Conservation (phyloP, 2,113 vertebrate species). For the Alouatta palliata region DNA sequence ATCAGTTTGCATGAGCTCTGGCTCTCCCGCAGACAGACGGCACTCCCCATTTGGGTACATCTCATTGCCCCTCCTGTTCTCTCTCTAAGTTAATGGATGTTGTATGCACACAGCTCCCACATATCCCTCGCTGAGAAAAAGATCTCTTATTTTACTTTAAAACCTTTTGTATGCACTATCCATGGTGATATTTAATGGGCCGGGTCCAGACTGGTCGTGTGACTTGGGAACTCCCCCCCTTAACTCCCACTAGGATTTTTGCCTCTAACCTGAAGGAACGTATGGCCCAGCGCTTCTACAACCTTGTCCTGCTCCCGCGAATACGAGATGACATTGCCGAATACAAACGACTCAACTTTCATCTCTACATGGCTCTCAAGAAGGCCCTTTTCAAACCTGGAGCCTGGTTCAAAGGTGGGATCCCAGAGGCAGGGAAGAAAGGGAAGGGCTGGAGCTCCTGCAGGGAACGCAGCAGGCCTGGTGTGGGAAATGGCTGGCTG, state of each 20-base stretch:
- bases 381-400: constrained; percentile 98
- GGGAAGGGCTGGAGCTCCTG: neutral
- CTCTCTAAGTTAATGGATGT: neutral
- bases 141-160: neutral
- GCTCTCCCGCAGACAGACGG: neutral
- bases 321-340: constrained; percentile 95
- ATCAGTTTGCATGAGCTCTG: neutral
- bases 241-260: constrained; percentile 89
- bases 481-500: neutral
- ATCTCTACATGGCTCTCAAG: constrained; percentile 96
- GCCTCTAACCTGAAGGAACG: constrained; percentile 96
- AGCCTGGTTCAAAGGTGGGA: constrained; percentile 97
- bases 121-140: neutral
- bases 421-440: neutral
- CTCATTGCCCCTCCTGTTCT: neutral
- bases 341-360: constrained; percentile 97
- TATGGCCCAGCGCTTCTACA: constrained; percentile 98
- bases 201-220: neutral
- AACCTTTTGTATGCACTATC: neutral
- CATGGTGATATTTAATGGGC: neutral
- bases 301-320: constrained; percentile 94
- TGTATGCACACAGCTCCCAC: neutral
- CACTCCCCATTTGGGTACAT: neutral
- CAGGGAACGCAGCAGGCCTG: neutral
- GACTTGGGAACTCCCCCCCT: neutral